Conservation (phyloP, 2,113 vertebrate species). For the Felis chaus region DNA sequence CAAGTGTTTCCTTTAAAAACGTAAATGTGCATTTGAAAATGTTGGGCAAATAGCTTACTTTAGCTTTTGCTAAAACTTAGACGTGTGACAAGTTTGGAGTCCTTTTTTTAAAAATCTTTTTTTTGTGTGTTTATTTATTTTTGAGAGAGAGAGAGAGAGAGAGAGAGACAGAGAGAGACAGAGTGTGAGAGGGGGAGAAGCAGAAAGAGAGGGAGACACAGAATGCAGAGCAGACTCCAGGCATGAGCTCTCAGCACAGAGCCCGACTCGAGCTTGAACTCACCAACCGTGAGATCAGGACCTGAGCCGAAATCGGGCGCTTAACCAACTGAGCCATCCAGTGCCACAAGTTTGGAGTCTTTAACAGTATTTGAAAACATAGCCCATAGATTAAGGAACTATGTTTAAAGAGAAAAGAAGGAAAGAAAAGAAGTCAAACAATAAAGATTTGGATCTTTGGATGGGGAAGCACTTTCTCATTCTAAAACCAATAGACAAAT, state of each 20-base stretch:
- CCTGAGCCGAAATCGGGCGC: too few species aligned
- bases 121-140: too few species aligned
- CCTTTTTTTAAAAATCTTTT: neutral
- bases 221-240: too few species aligned
- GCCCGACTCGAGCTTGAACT: too few species aligned
- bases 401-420: neutral
- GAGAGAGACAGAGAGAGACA: too few species aligned
- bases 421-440: neutral
- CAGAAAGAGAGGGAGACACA: too few species aligned
- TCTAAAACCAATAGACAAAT: constrained; percentile 8
- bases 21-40: constrained; percentile 23
- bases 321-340: too few species aligned
- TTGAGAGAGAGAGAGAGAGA: too few species aligned
- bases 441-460: neutral
- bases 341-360: neutral
- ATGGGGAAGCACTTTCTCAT: neutral
- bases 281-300: too few species aligned
- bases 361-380: neutral
- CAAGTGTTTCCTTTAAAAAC: constrained; percentile 13
- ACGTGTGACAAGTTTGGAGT: neutral
- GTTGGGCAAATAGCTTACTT: neutral
- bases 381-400: neutral
- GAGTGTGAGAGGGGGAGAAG: too few species aligned
- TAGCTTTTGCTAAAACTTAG: neutral
- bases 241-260: too few species aligned